phyloP scores from a whole-genome alignment of 2,797 vertebrate species.

The Sardinella longiceps region DNA sequence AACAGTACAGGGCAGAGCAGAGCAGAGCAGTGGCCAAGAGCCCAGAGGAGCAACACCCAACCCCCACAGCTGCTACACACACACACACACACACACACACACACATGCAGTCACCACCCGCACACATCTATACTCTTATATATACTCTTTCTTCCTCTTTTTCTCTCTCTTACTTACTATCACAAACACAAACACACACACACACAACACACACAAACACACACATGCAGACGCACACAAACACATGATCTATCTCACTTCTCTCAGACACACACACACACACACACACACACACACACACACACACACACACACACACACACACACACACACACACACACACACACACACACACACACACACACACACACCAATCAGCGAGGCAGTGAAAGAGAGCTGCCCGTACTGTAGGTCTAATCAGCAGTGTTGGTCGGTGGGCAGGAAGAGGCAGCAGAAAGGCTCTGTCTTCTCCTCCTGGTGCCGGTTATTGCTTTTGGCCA shows the following conservation, averaged over 20 bases:
- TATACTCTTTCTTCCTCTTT: no score
- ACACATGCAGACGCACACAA: no score
- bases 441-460: not conserved
- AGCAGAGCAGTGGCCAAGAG: no score
- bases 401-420: conserved; percentile 47
- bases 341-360: no score
- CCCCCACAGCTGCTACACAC: not conserved
- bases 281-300: conserved; percentile 38
- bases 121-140: not conserved
- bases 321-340: conserved; percentile 6
- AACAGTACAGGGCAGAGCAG: not conserved
- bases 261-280: conserved; percentile 27
- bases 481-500: conserved; percentile 45
- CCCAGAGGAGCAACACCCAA: no score
- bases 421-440: conserved; percentile 49
- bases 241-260: no score
- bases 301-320: conserved; percentile 34
- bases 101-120: not conserved
- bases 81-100: not conserved
- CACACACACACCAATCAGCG: not conserved
- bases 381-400: conserved; percentile 27
- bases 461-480: not conserved
- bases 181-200: no score
- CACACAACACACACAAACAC: no score
- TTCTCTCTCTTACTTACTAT: no score